Percentiles rank a stretch among this genome's conserved stretches.
These are phyloP conservation scores for Nibea coibor DNA, from an alignment of 2,113 vertebrate species.

Conservation along the genomic window DNA sequence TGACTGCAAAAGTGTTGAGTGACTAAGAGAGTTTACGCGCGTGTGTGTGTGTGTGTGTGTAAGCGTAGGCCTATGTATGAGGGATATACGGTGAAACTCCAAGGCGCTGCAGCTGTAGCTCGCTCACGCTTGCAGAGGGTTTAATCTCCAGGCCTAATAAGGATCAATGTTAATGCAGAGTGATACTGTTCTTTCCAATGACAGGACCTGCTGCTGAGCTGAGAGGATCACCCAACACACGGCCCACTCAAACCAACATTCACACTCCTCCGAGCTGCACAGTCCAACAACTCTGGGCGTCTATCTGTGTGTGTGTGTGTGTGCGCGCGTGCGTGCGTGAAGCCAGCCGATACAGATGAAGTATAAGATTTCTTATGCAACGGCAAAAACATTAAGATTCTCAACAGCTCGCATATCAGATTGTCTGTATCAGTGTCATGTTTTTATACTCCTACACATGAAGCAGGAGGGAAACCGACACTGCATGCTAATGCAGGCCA, in stretches of 20 bases:
- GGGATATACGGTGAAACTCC: conserved; percentile 30
- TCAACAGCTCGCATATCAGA: conserved; percentile 57
- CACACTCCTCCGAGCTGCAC: conserved; percentile 43
- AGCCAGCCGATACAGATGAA: conserved; percentile 40
- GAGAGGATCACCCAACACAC: conserved; percentile 75
- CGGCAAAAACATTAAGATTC: conserved; percentile 60
- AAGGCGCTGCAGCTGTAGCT: conserved; percentile 46
- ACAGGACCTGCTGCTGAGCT: conserved; percentile 67
- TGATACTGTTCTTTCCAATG: conserved; percentile 78
- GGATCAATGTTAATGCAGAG: conserved; percentile 83
- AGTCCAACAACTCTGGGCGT: conserved; percentile 19
- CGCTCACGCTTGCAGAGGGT: conserved; percentile 56
- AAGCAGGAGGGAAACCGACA: conserved; percentile 23
- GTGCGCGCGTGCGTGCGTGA: background rate
- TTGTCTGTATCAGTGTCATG: conserved; percentile 56
- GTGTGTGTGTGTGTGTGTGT: conserved; percentile 20
- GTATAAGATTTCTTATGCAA: conserved; percentile 64
- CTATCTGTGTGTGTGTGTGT: background rate
- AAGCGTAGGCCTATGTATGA: conserved; percentile 12
- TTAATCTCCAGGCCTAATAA: conserved; percentile 81
- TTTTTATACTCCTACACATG: conserved; percentile 58
- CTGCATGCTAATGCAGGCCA: conserved; percentile 59
- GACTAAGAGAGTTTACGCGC: background rate
- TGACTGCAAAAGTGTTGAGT: conserved; percentile 42
- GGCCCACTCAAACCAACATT: conserved; percentile 56